Percentiles rank a stretch among this genome's conserved stretches.
phyloP scores from a whole-genome alignment of 2,113 vertebrate genomes.

The Lathamus discolor region DNA sequence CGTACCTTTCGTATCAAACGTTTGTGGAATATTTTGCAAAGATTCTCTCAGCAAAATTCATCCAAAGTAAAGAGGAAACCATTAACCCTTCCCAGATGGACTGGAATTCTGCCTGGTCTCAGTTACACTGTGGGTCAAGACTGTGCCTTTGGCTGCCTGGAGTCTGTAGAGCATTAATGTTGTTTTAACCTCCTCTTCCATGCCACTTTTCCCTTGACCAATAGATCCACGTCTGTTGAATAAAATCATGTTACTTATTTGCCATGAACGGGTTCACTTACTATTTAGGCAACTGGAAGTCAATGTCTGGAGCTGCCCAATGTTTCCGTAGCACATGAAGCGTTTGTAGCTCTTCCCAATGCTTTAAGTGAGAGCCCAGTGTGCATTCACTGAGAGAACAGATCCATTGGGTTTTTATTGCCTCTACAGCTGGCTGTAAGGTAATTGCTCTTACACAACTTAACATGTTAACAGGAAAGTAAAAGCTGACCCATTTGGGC shows the following conservation, averaged over 20 bases:
- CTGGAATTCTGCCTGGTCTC: neutral
- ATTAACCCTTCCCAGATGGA: neutral
- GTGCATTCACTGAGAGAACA: neutral
- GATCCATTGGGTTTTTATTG: neutral
- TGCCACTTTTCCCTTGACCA: neutral
- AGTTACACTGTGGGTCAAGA: neutral
- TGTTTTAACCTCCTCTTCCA: accelerated
- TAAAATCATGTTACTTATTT: neutral
- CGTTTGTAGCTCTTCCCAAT: neutral
- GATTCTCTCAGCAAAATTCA: accelerated
- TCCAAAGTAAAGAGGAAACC: neutral
- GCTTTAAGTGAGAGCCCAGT: neutral
- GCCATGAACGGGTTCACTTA: neutral
- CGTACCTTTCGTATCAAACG: neutral
- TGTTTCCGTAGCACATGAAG: neutral
- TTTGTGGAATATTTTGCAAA: neutral
- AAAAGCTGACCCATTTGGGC: neutral
- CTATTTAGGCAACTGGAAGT: neutral
- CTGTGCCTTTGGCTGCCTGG: neutral
- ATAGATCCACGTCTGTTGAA: neutral
- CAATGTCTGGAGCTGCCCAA: neutral
- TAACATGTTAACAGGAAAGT: neutral
- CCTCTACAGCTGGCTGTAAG: neutral
- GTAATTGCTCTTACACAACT: neutral
- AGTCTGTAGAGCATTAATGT: neutral